These are phyloP conservation scores for Pocota personata DNA, from an alignment of 2,888 invertebrate genomes.

Conservation along the genomic window DNA sequence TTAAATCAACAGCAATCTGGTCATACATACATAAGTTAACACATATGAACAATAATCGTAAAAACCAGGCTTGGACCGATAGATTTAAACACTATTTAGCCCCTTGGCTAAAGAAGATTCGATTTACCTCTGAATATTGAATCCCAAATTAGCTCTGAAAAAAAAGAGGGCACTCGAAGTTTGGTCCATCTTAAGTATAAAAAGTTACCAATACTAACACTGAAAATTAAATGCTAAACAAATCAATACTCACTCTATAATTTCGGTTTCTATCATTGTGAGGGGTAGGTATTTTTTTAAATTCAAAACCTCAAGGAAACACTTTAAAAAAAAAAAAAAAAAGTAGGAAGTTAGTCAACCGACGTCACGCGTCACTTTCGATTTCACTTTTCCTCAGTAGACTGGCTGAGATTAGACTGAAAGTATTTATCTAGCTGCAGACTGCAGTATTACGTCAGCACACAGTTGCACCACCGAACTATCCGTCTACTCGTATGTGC, in stretches of 20 bases:
- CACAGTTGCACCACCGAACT: slow-evolving; percentile 50
- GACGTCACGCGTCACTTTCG: slow-evolving; percentile 63
- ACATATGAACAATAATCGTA: no score
- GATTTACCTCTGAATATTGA: no score
- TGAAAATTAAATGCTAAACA: background rate
- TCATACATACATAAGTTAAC: no score
- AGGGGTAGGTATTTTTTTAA: background rate
- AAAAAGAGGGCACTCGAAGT: no score
- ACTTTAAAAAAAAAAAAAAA: slow-evolving; percentile 1
- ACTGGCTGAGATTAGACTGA: slow-evolving; percentile 52
- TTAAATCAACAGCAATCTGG: no score
- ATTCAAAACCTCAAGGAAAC: slow-evolving; percentile 32
- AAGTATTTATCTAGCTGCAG: slow-evolving; percentile 48
- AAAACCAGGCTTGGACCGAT: no score
- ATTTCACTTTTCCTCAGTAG: slow-evolving; percentile 68
- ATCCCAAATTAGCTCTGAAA: no score
- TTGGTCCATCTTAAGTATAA: no score
- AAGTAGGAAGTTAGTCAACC: slow-evolving; percentile 54
- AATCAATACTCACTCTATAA: slow-evolving; percentile 64
- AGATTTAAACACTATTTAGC: no score
- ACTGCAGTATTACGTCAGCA: slow-evolving; percentile 64
- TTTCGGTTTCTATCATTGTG: slow-evolving; percentile 65
- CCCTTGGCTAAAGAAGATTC: no score
- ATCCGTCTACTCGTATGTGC: slow-evolving; percentile 36
- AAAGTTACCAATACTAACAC: no score